Percentiles rank a stretch among this genome's conserved stretches.
phyloP scores from a whole-genome alignment of 1,140 invertebrate species.

The Limonius californicus region DNA sequence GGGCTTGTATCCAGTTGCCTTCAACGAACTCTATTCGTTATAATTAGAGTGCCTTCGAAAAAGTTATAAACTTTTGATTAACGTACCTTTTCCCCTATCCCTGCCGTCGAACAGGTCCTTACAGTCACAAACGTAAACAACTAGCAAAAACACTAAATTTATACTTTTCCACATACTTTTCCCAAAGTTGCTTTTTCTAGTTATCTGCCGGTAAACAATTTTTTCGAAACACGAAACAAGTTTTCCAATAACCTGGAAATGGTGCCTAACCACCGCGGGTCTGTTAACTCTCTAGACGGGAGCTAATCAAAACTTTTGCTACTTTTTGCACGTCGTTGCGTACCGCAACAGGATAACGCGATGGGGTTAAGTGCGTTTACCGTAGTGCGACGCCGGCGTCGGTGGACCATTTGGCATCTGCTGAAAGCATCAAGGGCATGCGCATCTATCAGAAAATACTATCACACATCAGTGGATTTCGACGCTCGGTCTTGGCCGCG shows the following conservation, averaged over 20 bases:
- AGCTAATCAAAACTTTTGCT: too few species aligned
- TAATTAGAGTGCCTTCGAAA: not conserved
- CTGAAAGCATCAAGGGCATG: not conserved
- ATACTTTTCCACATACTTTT: not conserved
- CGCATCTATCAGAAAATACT: not conserved
- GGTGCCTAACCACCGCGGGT: too few species aligned
- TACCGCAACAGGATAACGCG: not conserved
- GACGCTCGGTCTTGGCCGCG: too few species aligned
- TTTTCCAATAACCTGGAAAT: too few species aligned
- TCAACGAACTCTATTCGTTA: too few species aligned
- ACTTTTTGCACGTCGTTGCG: not conserved
- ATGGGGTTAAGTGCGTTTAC: not conserved
- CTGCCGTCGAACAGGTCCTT: not conserved
- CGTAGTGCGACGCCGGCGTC: not conserved
- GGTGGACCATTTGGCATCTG: not conserved
- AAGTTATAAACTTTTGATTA: not conserved
- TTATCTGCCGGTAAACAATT: too few species aligned
- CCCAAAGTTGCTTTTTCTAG: too few species aligned
- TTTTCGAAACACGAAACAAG: too few species aligned
- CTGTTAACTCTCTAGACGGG: too few species aligned
- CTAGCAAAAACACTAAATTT: not conserved
- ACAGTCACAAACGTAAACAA: not conserved
- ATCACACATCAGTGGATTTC: not conserved
- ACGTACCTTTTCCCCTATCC: not conserved
- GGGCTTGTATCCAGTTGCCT: too few species aligned